Evolutionary conservation across 2,797 vertebrate species (phyloP).

Genomic region (Pyrocephalus nanus): DNA sequence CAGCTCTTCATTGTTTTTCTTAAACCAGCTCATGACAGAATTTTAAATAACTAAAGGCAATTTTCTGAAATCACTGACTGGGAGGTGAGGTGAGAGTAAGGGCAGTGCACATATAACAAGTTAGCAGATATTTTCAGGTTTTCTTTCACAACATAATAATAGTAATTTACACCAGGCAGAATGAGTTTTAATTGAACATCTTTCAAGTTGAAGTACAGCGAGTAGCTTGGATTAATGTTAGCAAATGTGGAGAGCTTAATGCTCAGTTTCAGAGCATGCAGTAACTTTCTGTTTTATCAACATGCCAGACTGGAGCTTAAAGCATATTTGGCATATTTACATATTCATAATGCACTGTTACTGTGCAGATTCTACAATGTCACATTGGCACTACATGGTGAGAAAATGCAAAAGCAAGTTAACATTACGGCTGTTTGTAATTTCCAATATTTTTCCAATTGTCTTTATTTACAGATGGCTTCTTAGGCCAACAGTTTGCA

Average conservation of each 20-base stretch:
- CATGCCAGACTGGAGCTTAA: constrained; percentile 46
- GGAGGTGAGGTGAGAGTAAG: constrained; percentile 52
- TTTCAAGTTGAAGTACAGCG: constrained; percentile 40
- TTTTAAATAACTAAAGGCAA: constrained; percentile 61
- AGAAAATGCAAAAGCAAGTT: neutral
- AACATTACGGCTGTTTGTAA: neutral
- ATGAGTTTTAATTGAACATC: constrained; percentile 69
- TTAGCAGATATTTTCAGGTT: constrained; percentile 45
- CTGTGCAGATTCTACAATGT: constrained; percentile 32
- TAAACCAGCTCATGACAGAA: constrained; percentile 40
- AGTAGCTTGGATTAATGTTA: constrained; percentile 53
- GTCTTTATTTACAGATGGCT: constrained; percentile 2
- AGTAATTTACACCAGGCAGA: constrained; percentile 61
- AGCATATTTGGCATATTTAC: constrained; percentile 58
- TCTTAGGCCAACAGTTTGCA: neutral
- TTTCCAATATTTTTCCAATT: neutral
- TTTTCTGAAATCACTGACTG: constrained; percentile 58
- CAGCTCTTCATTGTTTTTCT: constrained; percentile 26
- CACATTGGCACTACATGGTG: neutral
- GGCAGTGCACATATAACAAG: constrained; percentile 25
- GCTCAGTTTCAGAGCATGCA: constrained; percentile 17
- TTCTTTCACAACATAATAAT: constrained; percentile 47
- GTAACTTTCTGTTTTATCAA: constrained; percentile 65
- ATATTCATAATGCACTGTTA: constrained; percentile 50
- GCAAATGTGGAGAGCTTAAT: constrained; percentile 57